Evolutionary conservation across 2,113 vertebrate species (phyloP), one percentile per base, ranked within the genome.

Genomic region (Mus spicilegus): DNA sequence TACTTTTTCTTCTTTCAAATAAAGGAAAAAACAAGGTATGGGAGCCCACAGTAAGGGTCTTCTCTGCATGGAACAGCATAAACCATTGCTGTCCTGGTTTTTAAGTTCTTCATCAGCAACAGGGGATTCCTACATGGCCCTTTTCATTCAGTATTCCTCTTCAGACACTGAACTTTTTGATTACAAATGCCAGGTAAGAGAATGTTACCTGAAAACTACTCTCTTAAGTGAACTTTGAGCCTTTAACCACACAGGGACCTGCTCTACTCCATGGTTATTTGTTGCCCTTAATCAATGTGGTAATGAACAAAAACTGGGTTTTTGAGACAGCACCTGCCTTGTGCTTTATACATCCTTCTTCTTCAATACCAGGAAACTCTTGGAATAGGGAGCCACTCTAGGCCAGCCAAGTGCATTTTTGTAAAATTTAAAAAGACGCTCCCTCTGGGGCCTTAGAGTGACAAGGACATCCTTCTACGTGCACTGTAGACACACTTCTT

Each of bases 141-240:
- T 11, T 33, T 95, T 98, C 89, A 98, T 97, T 85, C 96, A 94
- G 95, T 87, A 69, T 90, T 90, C 14, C 85, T 85, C 82, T 87
- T 84, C 77, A 89, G 89, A 97, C 96, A 84, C 92, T 96, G 90
- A 90, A 7, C 92, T 78, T 87, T 96, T 87, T 58, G 95, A 69
- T 81, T 94, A 39, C n/a, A 91, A 96, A 95, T 98, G 96, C 95
- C 94, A 97, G 96, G 97, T 98, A 92, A 96, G 93, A 96, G 73
- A 95, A 90, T 49, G 72, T 73, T 82, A 88, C 49, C 51, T 97
- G 75, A 78, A 94, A 87, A 90, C 73, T 49, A 69, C 85, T 61
- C 91, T 97, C 85, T 26, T 0, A 77, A 92, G 56, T 87, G n/a
- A 89, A 14, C 2, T 24, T 76, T 42, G 33, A 36, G 87, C 28